phyloP scores from a whole-genome alignment of 2,888 invertebrate species.

The Temnothorax rugatulus region DNA sequence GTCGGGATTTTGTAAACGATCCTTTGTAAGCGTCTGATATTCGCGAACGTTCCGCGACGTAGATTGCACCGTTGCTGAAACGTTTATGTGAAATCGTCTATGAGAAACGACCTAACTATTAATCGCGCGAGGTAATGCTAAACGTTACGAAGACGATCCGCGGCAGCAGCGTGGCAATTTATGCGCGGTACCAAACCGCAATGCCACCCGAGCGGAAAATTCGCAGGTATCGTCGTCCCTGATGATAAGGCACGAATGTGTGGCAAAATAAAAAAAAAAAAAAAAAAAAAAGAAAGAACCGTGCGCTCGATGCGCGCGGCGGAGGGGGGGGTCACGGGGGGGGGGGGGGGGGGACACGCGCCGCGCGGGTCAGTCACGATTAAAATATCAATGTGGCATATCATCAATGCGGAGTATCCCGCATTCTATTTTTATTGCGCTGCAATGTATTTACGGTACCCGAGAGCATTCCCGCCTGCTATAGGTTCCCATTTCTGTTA shows the following conservation, averaged over 20 bases:
- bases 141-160: conserved; percentile 10
- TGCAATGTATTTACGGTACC: conserved; percentile 52
- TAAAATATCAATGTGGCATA: conserved; percentile 48
- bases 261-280: neutral
- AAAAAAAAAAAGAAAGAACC: neutral
- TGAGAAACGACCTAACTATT: neutral
- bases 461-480: conserved; percentile 60
- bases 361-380: conserved; percentile 20
- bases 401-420: conserved; percentile 38
- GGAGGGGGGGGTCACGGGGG: neutral
- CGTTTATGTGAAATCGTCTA: neutral
- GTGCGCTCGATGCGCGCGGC: neutral
- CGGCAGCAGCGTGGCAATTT: conserved; percentile 10
- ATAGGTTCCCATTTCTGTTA: conserved; percentile 73
- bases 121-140: neutral
- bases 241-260: conserved; percentile 29
- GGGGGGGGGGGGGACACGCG: neutral
- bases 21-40: no score
- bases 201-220: conserved; percentile 30
- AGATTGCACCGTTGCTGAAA: neutral
- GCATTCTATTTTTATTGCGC: conserved; percentile 61
- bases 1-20: no score
- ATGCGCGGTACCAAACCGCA: conserved; percentile 18
- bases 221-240: conserved; percentile 14
- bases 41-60: no score